These are phyloP conservation scores for Varanus komodoensis DNA, from an alignment of 2,113 vertebrate species.

Conservation along the genomic window DNA sequence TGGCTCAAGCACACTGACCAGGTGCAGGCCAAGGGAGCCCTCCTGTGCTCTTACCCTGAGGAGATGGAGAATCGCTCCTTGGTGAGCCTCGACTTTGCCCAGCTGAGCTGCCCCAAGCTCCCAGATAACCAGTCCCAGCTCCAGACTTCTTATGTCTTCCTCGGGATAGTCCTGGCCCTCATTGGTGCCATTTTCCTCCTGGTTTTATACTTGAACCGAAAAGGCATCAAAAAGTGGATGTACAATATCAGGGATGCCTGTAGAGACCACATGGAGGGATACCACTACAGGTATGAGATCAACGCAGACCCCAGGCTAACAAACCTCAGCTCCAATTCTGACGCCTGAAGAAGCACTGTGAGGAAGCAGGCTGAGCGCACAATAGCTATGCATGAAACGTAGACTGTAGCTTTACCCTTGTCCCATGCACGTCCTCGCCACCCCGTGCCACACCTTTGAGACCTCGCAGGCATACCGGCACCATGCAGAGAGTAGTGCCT, in stretches of 20 bases:
- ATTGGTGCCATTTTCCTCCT: constrained; percentile 97
- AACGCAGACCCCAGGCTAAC: constrained; percentile 93
- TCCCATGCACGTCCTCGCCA: constrained; percentile 61
- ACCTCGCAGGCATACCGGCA: constrained; percentile 50
- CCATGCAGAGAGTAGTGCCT: constrained; percentile 56
- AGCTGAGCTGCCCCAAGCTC: constrained; percentile 77
- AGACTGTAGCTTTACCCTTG: constrained; percentile 69
- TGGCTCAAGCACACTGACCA: constrained; percentile 87
- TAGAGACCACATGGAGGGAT: constrained; percentile 99
- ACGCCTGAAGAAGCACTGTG: constrained; percentile 78
- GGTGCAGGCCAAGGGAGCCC: constrained; percentile 71
- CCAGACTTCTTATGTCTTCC: constrained; percentile 95
- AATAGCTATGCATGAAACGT: constrained; percentile 86
- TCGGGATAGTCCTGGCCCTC: constrained; percentile 95
- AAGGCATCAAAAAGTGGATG: constrained; percentile 98
- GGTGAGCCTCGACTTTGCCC: constrained; percentile 74
- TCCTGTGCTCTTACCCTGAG: constrained; percentile 83
- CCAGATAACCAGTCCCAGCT: constrained; percentile 81
- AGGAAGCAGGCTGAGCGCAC: constrained; percentile 24
- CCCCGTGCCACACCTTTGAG: constrained; percentile 40
- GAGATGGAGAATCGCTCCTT: constrained; percentile 75
- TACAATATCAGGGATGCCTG: constrained; percentile 98
- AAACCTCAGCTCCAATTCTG: constrained; percentile 94
- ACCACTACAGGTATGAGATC: constrained; percentile 98
- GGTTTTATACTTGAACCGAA: constrained; percentile 97